Conservation (phyloP, 2,888 invertebrate species). For the Anthoptus insignis region DNA sequence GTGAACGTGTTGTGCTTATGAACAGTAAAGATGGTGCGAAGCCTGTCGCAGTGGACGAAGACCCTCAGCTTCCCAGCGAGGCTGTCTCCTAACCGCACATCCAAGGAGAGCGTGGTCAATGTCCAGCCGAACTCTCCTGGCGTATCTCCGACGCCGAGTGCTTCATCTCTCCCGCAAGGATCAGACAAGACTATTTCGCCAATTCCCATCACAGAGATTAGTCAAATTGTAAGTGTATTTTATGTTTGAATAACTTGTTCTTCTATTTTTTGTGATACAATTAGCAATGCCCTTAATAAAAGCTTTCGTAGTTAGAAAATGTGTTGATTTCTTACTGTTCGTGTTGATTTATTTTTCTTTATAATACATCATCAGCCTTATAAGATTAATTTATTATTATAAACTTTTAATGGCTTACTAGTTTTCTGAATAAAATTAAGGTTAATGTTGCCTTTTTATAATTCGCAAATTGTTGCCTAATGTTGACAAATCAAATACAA, state of each 20-base stretch:
- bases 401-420: not conserved
- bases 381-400: not conserved
- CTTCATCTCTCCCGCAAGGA: constrained; percentile 86
- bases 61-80: constrained; percentile 96
- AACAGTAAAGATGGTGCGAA: constrained; percentile 92
- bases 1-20: constrained; percentile 82
- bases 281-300: constrained; percentile 23
- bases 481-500: too few species aligned
- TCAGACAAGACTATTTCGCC: constrained; percentile 85
- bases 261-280: not conserved
- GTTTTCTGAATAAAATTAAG: constrained; percentile 4
- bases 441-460: not conserved
- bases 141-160: constrained; percentile 88
- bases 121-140: constrained; percentile 85
- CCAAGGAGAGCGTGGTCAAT: constrained; percentile 90
- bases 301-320: constrained; percentile 20
- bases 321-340: too few species aligned
- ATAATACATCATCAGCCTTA: not conserved
- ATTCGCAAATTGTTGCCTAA: constrained; percentile 12
- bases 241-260: constrained; percentile 6
- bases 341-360: not conserved
- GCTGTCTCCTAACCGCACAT: constrained; percentile 93
- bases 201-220: constrained; percentile 89
- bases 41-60: constrained; percentile 96
- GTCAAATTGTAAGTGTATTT: constrained; percentile 88